phyloP scores from a whole-genome alignment of 2,113 vertebrate genomes.

The Pangasianodon gigas region DNA sequence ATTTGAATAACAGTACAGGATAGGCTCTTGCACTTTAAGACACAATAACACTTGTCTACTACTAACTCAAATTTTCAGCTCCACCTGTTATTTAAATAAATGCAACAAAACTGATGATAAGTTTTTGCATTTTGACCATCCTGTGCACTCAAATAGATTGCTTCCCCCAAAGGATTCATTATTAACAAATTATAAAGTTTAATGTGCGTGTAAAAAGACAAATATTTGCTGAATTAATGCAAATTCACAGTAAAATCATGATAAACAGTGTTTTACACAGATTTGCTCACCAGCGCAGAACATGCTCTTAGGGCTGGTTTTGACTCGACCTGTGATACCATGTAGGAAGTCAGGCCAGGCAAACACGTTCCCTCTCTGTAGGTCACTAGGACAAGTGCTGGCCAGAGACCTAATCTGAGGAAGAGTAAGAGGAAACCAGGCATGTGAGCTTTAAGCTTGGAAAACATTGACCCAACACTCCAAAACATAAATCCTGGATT shows the following conservation, averaged over 20 bases:
- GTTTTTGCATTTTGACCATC: not conserved
- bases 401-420: slow-evolving; percentile 86
- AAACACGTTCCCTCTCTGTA: slow-evolving; percentile 88
- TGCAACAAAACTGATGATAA: not conserved
- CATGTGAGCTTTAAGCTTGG: not conserved
- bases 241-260: not conserved
- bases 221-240: not conserved
- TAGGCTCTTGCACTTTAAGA: not conserved
- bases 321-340: slow-evolving; percentile 89
- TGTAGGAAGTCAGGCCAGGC: slow-evolving; percentile 95
- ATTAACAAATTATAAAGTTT: not conserved
- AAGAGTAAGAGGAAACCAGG: slow-evolving; percentile 38
- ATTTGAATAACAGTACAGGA: not conserved
- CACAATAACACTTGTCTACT: not conserved
- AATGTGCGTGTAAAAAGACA: not conserved
- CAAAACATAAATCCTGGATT: not conserved
- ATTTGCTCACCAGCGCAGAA: slow-evolving; percentile 88
- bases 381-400: slow-evolving; percentile 86
- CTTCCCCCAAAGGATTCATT: not conserved
- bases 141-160: not conserved
- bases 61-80: not conserved
- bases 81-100: not conserved
- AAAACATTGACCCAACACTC: not conserved
- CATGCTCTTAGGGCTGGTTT: slow-evolving; percentile 84
- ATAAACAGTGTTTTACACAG: not conserved